Evolutionary conservation across 2,797 vertebrate species (phyloP), one percentile per base, ranked within the genome.

Genomic region (Malacoctenus gilli): DNA sequence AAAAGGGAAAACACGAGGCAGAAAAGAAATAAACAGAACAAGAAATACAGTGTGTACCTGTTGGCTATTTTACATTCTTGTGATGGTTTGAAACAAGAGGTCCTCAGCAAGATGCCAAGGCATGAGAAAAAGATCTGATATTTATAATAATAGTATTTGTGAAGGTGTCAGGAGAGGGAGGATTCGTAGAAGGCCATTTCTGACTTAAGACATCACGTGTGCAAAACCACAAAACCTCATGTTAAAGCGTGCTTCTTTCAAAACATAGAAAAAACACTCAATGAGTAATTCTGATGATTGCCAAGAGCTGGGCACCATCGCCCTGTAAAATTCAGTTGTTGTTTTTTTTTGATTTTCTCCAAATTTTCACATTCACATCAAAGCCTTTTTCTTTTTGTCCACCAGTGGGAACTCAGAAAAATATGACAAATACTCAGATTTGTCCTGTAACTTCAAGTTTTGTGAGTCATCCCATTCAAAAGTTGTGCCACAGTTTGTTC

Each of bases 141-240:
- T n/a, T n/a, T n/a, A n/a, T 28, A 28, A 28, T 28, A 39, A 65
- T 69, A 66, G 68, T n/a, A 65, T 77, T 76, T 85, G 39, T 64
- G 47, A 74, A 85, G 74, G 67, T 81, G 57, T 55, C 56, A 74
- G 68, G 67, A 77, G 60, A 71, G 65, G 74, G 77, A 70, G 55
- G 68, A 63, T 75, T 69, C 72, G 75, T 77, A 82, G 76, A 87
- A 87, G 82, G 85, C 79, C 72, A 82, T 82, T 78, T 83, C 59
- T 87, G 83, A 85, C 77, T 89, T 77, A 82, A 88, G 87, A 87
- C 79, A 78, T 85, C 84, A 88, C 86, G 56, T 90, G 83, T 89
- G 89, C 89, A 90, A 87, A 90, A 89, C 68, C 86, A 89, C 89
- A 88, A 89, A 84, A 89, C 80, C 70, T 78, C 78, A 76, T 85